phyloP scores from a whole-genome alignment of 2,888 invertebrate genomes.

The Drosophila cracens region DNA sequence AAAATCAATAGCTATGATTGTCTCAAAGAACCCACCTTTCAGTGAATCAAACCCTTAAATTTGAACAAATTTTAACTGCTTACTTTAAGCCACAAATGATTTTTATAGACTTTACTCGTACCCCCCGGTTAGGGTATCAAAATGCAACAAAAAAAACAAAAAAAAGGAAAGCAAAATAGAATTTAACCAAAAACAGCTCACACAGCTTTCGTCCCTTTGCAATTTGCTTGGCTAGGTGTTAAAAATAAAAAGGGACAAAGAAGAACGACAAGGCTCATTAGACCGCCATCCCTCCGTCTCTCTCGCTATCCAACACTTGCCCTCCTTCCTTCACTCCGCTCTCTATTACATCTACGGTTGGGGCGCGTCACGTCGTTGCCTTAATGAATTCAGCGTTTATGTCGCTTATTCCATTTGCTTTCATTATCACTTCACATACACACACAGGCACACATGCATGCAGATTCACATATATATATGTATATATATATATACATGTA shows the following conservation, averaged over 20 bases:
- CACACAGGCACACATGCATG: constrained; percentile 9
- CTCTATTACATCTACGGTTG: constrained; percentile 7
- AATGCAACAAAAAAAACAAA: constrained; percentile 35
- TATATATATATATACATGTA: background rate
- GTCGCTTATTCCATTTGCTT: constrained; percentile 79
- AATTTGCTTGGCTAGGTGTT: constrained; percentile 68
- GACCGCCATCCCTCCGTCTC: constrained; percentile 1
- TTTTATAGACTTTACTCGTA: constrained; percentile 2
- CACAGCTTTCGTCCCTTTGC: constrained; percentile 36
- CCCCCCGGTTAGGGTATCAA: constrained; percentile 12
- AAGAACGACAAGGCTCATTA: constrained; percentile 67
- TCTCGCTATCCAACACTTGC: background rate
- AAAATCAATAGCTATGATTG: too few species aligned
- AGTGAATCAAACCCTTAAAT: background rate
- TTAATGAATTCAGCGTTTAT: constrained; percentile 83
- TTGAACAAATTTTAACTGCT: constrained; percentile 4
- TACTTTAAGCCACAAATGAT: background rate
- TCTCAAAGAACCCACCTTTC: background rate
- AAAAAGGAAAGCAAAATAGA: background rate
- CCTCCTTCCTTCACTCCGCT: background rate
- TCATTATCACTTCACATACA: constrained; percentile 67
- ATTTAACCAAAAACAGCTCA: constrained; percentile 31
- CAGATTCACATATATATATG: constrained; percentile 23
- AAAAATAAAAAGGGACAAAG: constrained; percentile 63
- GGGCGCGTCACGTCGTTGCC: constrained; percentile 66